Conservation (phyloP, 2,888 invertebrate genomes). For the Cephus nigrinus region DNA sequence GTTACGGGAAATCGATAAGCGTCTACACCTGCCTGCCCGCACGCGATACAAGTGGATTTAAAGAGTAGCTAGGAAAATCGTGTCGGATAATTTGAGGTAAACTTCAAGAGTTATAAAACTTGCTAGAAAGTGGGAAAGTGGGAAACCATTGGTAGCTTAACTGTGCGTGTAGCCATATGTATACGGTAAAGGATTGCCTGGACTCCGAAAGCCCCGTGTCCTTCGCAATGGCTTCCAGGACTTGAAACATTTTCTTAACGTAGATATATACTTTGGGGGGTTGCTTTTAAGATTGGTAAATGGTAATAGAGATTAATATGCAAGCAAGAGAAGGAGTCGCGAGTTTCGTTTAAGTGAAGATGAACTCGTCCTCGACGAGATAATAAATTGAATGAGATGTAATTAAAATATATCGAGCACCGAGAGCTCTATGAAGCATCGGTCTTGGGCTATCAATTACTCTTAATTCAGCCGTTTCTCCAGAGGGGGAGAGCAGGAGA, state of each 20-base stretch:
- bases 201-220: not conserved
- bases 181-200: not conserved
- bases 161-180: too few relatives aligned
- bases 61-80: not conserved
- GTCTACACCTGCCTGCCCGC: not conserved
- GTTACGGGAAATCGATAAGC: not conserved
- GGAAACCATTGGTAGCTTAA: not conserved
- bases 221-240: not conserved
- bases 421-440: constrained; percentile 27
- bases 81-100: not conserved
- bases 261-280: not conserved
- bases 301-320: not conserved
- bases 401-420: constrained; percentile 42
- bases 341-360: not conserved
- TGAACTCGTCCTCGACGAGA: not conserved
- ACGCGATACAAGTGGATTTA: not conserved
- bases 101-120: not conserved
- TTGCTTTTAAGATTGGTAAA: not conserved
- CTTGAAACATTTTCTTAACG: not conserved
- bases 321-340: not conserved
- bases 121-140: not conserved
- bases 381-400: constrained; percentile 30
- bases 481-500: not conserved
- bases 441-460: constrained; percentile 38
- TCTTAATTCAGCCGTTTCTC: constrained; percentile 32